Conservation (phyloP, 2,888 invertebrate species). For the Stomorhina lunata region DNA sequence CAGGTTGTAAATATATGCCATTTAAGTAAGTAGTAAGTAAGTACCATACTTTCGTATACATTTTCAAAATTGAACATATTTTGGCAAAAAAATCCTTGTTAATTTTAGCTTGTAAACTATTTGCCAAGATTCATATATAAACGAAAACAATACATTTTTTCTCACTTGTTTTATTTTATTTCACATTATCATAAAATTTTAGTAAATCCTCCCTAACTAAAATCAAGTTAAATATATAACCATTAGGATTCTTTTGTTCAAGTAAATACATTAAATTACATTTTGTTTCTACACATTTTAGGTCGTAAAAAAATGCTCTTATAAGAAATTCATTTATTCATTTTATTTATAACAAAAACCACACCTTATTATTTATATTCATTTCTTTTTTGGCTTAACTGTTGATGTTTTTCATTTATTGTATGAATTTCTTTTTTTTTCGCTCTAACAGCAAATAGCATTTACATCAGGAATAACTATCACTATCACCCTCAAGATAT, state of each 20-base stretch:
- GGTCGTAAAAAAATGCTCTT: slow-evolving; percentile 8
- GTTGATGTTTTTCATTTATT: neutral
- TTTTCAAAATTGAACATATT: too few relatives aligned
- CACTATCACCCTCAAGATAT: neutral
- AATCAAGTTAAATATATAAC: neutral
- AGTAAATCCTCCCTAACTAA: neutral
- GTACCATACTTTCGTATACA: too few relatives aligned
- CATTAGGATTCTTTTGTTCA: neutral
- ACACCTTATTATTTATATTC: slow-evolving; percentile 11
- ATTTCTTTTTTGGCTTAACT: neutral
- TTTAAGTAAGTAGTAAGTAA: neutral
- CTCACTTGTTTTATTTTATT: too few relatives aligned
- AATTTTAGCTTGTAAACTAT: too few relatives aligned
- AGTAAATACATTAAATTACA: slow-evolving; percentile 8
- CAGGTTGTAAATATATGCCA: neutral
- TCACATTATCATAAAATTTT: too few relatives aligned
- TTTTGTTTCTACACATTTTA: neutral
- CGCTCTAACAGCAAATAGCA: neutral
- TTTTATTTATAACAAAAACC: slow-evolving; percentile 13
- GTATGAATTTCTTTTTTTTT: too few relatives aligned
- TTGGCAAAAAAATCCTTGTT: too few relatives aligned
- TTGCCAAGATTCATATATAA: too few relatives aligned
- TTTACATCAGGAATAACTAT: slow-evolving; percentile 16
- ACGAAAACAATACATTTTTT: too few relatives aligned
- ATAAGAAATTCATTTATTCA: neutral